phyloP scores from a whole-genome alignment of 2,797 vertebrate species.

The Gambelia wislizenii region DNA sequence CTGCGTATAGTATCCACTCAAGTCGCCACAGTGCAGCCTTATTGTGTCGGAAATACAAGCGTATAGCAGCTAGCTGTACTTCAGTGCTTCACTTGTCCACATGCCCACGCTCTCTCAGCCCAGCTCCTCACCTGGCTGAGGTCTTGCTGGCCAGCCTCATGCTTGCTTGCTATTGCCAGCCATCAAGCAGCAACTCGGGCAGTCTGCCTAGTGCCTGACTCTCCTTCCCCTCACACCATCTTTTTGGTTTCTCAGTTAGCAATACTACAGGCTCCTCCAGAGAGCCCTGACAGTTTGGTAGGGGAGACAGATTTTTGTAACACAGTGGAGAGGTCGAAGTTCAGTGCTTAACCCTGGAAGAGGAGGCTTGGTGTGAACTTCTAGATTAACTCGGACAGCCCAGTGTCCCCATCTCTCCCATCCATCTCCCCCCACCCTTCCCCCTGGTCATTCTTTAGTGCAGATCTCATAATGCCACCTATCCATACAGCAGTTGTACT shows the following conservation, averaged over 20 bases:
- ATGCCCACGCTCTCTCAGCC: slow-evolving; percentile 39
- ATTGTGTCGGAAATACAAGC: slow-evolving; percentile 71
- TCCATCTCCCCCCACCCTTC: too few relatives aligned
- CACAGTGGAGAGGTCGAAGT: slow-evolving; percentile 31
- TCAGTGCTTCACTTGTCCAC: slow-evolving; percentile 76
- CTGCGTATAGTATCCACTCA: slow-evolving; percentile 73
- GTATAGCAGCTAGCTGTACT: slow-evolving; percentile 72
- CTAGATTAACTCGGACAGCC: slow-evolving; percentile 25
- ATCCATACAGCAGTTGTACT: not conserved
- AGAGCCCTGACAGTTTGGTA: not conserved
- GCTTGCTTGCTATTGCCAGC: slow-evolving; percentile 65
- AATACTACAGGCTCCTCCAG: slow-evolving; percentile 31
- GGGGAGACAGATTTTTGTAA: not conserved
- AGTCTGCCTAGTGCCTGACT: slow-evolving; percentile 56
- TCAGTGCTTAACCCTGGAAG: slow-evolving; percentile 29
- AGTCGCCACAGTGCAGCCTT: slow-evolving; percentile 81
- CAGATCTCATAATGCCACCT: not conserved
- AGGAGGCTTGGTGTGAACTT: slow-evolving; percentile 31
- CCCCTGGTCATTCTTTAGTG: accelerated
- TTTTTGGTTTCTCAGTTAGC: slow-evolving; percentile 53
- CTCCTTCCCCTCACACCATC: slow-evolving; percentile 21
- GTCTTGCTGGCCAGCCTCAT: slow-evolving; percentile 54
- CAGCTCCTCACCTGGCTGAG: slow-evolving; percentile 61
- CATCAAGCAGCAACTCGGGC: slow-evolving; percentile 51
- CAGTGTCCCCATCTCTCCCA: not conserved